Conservation (phyloP, 2,888 invertebrate genomes). For the Plagiodera versicolora region DNA sequence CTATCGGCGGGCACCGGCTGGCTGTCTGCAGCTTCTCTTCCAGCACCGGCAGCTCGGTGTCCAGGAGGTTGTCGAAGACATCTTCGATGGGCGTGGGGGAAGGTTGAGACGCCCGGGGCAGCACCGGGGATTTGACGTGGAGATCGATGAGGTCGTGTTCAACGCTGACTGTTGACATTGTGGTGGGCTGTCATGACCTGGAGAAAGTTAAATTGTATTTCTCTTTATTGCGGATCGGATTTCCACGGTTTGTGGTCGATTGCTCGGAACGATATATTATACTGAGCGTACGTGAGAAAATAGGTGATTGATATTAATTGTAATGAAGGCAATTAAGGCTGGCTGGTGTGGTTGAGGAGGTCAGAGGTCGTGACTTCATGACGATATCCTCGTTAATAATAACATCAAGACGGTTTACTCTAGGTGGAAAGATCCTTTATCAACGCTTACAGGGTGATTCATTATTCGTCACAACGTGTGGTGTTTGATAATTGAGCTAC, state of each 20-base stretch:
- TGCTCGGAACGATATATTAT: too few relatives aligned
- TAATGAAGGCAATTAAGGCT: background rate
- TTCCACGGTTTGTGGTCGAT: background rate
- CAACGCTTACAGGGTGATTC: background rate
- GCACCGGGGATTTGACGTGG: conserved; percentile 46
- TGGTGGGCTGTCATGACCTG: conserved; percentile 36
- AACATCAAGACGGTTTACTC: background rate
- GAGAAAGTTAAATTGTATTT: too few relatives aligned
- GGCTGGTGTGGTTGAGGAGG: background rate
- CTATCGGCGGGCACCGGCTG: conserved; percentile 20
- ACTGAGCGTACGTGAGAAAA: background rate
- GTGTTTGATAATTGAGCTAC: too few relatives aligned
- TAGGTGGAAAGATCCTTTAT: too few relatives aligned
- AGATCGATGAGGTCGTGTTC: conserved; percentile 51
- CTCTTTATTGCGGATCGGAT: too few relatives aligned
- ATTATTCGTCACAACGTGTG: too few relatives aligned
- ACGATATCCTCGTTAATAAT: background rate
- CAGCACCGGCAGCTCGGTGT: conserved; percentile 49
- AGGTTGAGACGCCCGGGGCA: conserved; percentile 35
- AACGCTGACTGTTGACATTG: conserved; percentile 32
- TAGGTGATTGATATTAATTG: background rate
- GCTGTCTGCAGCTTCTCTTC: conserved; percentile 49
- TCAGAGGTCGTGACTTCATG: background rate
- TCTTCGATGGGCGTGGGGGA: conserved; percentile 24
- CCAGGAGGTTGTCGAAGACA: conserved; percentile 46